Evolutionary conservation across 2,113 vertebrate species (phyloP).

Genomic region (Sterna hirundo): DNA sequence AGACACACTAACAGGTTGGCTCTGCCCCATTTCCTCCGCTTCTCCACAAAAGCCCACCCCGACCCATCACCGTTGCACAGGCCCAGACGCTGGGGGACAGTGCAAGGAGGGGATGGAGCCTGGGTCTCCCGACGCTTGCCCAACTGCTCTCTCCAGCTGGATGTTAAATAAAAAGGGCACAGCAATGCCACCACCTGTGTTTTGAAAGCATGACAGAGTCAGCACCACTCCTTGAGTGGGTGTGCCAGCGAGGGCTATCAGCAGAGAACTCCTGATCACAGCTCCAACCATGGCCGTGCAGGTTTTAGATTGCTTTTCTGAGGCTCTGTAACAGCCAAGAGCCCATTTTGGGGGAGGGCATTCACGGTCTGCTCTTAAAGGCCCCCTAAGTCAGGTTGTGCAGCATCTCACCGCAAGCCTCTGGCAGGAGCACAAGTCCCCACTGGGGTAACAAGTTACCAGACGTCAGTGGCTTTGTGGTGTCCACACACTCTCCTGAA

Average conservation of each 20-base stretch:
- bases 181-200: not conserved
- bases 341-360: rapidly evolving
- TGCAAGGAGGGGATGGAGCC: not conserved
- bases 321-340: not conserved
- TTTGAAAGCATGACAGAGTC: not conserved
- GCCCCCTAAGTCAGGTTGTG: no score
- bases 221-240: no score
- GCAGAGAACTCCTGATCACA: not conserved
- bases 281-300: not conserved
- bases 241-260: not conserved
- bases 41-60: not conserved
- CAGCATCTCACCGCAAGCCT: not conserved
- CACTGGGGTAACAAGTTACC: not conserved
- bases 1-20: no score
- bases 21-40: not conserved
- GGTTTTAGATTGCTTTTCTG: not conserved
- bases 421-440: not conserved
- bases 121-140: not conserved
- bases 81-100: not conserved
- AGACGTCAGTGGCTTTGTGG: not conserved
- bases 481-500: not conserved
- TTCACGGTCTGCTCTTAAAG: not conserved
- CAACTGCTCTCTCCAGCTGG: not conserved
- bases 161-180: not conserved
- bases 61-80: not conserved